These are phyloP conservation scores for Drosophila picticornis DNA, from an alignment of 2,888 invertebrate genomes.

Conservation along the genomic window DNA sequence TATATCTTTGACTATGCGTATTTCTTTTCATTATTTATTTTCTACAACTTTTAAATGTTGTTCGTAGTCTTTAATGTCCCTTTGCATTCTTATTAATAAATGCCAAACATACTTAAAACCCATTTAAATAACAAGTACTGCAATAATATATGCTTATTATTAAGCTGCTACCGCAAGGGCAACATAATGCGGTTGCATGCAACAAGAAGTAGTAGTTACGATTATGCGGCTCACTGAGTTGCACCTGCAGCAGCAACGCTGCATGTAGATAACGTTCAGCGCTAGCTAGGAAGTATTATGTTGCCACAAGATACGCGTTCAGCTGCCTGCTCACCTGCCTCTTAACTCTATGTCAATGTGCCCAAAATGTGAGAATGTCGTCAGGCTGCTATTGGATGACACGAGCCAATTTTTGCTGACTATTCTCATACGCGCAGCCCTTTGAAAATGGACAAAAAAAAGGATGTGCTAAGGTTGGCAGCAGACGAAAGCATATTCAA, in stretches of 20 bases:
- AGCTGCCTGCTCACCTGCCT: conserved; percentile 1
- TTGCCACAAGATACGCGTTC: conserved; percentile 17
- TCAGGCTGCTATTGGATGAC: conserved; percentile 33
- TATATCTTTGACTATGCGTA: not conserved
- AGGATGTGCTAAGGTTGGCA: not conserved
- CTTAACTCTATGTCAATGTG: conserved; percentile 8
- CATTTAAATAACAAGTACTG: not conserved
- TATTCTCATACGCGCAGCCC: not conserved
- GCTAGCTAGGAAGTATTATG: conserved; percentile 15
- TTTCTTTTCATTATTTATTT: not conserved
- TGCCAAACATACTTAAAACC: not conserved
- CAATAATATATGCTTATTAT: not conserved
- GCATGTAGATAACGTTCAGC: not conserved
- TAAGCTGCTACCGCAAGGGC: conserved; percentile 6
- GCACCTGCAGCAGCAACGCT: conserved; percentile 40
- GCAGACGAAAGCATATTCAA: not conserved
- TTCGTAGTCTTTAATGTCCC: not conserved
- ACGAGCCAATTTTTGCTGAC: not conserved
- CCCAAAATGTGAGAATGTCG: conserved; percentile 14
- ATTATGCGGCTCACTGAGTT: conserved; percentile 43
- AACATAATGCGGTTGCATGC: conserved; percentile 36
- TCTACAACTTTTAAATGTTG: not conserved
- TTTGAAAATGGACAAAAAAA: not conserved
- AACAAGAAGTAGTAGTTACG: conserved; percentile 40
- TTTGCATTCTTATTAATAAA: not conserved